These are phyloP conservation scores for Isoperla grammatica DNA, from an alignment of 2,888 invertebrate genomes.

Conservation along the genomic window DNA sequence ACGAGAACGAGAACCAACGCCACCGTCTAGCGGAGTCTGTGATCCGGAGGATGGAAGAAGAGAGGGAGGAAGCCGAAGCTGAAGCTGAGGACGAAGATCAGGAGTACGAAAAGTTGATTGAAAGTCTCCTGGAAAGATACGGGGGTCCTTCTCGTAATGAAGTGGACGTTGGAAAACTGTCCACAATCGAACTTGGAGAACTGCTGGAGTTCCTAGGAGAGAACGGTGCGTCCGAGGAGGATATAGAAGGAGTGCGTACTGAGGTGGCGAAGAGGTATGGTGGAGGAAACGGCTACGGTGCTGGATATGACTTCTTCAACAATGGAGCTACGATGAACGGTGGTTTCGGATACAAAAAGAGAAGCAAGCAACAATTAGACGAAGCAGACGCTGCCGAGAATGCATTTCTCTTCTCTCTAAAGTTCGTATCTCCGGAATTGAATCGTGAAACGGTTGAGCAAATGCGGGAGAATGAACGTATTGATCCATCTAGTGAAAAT, in stretches of 20 bases:
- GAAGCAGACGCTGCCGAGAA: slow-evolving; percentile 20
- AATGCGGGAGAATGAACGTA: slow-evolving; percentile 21
- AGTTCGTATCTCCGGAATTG: slow-evolving; percentile 25
- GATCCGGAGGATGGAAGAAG: slow-evolving; percentile 32
- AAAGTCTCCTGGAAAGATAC: slow-evolving; percentile 55
- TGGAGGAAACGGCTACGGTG: slow-evolving; percentile 20
- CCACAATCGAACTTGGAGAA: slow-evolving; percentile 34
- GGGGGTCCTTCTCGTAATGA: slow-evolving; percentile 44
- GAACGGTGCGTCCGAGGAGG: not conserved
- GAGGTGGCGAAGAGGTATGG: not conserved
- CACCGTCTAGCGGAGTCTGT: slow-evolving; percentile 39
- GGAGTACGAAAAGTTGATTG: slow-evolving; percentile 51
- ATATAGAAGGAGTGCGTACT: slow-evolving; percentile 4
- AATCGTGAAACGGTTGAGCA: slow-evolving; percentile 28
- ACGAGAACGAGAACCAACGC: slow-evolving; percentile 49
- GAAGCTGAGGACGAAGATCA: slow-evolving; percentile 40
- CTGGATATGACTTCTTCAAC: slow-evolving; percentile 34
- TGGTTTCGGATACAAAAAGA: slow-evolving; percentile 20
- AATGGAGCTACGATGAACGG: slow-evolving; percentile 21
- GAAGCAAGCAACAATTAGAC: slow-evolving; percentile 25
- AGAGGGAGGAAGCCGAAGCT: slow-evolving; percentile 38
- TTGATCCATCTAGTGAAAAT: slow-evolving; percentile 23
- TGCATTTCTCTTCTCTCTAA: slow-evolving; percentile 27
- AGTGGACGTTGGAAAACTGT: slow-evolving; percentile 33
- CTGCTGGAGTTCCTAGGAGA: slow-evolving; percentile 33